A percentile compares a stretch with the other conserved stretches of the same genome.
Evolutionary conservation across 2,797 vertebrate species (phyloP).

Genomic region (Gephyroberyx darwinii): DNA sequence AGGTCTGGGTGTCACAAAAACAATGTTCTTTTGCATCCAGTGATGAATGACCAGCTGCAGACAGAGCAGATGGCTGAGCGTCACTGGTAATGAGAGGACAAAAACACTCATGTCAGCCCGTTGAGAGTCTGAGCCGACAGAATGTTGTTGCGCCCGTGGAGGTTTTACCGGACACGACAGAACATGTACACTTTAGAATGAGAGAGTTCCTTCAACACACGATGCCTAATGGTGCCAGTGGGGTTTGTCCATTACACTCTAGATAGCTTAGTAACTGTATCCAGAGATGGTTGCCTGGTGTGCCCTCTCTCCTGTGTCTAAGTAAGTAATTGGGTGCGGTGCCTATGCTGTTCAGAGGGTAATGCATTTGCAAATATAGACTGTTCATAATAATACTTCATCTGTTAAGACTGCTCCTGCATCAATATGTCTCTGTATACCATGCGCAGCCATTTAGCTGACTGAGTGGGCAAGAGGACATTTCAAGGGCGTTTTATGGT

Average conservation of each 20-base stretch:
- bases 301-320: too few relatives aligned
- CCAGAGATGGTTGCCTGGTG: constrained; percentile 1
- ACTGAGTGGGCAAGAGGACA: not conserved
- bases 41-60: not conserved
- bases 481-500: not conserved
- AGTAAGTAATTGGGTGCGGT: too few relatives aligned
- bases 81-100: not conserved
- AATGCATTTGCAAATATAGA: constrained; percentile 16
- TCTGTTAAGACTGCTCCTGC: constrained; percentile 1
- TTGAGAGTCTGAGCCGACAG: not conserved
- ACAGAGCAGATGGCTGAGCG: not conserved
- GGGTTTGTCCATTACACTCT: not conserved
- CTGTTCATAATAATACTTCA: constrained; percentile 9
- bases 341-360: constrained; percentile 3
- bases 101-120: not conserved
- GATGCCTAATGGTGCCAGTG: constrained; percentile 2
- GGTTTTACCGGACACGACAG: not conserved
- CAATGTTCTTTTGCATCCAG: not conserved
- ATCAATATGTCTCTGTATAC: not conserved
- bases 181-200: not conserved
- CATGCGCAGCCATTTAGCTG: not conserved
- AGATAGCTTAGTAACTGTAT: not conserved
- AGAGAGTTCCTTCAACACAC: not conserved
- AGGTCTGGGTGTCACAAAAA: not conserved
- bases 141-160: not conserved